Base-by-base conservation (phyloP, 2,113 vertebrate species). In the Ia io region DNA sequence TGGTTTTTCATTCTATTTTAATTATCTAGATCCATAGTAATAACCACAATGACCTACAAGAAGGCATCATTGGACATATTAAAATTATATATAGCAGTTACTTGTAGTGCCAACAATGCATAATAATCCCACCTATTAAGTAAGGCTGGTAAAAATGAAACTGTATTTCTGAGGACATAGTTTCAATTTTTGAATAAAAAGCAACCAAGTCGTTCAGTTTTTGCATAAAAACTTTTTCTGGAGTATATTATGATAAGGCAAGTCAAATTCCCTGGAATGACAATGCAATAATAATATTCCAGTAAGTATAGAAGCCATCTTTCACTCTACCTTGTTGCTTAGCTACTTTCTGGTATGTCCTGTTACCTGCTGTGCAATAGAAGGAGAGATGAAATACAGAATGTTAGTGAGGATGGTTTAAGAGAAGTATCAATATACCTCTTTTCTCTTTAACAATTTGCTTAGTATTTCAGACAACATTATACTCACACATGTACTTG, bases 11-110 rank as follows among this genome's bases (percentile, higher is more conserved):
- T 95, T 95, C 88, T 89, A n/a, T 95, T 97, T 97, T 96, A 97
- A 97, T 97, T 96, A 97, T 97, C 94, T 92, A 95, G 82, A 97
- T 90, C 44, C 88, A 92, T 94, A 86, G 93, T 96, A 95, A 95
- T 94, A 95, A 96, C 90, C 82, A 94, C 77, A 92, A 85, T 96
- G 96, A 97, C 93, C 95, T 96, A 95, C 93, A 96, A 88, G 92
- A 97, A 97, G 85, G 32, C 78, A 95, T 95, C 94, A 83, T 61
- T 97, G 77, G 88, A 65, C 82, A 88, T 95, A 89, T 76, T 94
- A 97, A 95, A 95, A 97, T 95, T 95, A 96, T 94, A 95, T 95
- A 76, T 76, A 79, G 42, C 77, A 96, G 96, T 97, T 97, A 95
- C 73, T 20, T 90, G 30, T 95, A 88, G 88, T 85, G 74, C 83